Evolutionary conservation across 2,113 vertebrate genomes (phyloP).

Genomic region (Xenus cinereus): DNA sequence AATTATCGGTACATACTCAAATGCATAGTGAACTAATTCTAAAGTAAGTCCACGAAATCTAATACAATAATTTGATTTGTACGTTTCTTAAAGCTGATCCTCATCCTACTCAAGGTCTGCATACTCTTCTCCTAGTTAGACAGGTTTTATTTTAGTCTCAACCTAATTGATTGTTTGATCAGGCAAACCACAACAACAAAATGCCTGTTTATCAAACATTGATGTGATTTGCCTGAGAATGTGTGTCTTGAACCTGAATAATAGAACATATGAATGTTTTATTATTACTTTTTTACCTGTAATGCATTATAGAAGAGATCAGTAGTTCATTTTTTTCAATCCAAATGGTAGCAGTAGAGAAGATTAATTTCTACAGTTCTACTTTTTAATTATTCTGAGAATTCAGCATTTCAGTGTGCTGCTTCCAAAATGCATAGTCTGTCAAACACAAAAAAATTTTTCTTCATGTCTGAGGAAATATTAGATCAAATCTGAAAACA

Average conservation of each 20-base stretch:
- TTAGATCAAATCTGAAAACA: neutral
- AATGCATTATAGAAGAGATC: neutral
- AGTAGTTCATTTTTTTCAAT: neutral
- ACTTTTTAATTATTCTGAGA: neutral
- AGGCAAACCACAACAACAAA: neutral
- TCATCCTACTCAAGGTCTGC: neutral
- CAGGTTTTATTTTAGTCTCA: neutral
- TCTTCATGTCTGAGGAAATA: neutral
- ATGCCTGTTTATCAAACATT: neutral
- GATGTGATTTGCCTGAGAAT: neutral
- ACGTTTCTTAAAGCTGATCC: neutral
- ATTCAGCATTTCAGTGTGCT: neutral
- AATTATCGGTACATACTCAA: neutral
- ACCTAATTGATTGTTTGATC: neutral
- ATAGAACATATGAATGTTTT: neutral
- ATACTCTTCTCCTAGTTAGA: neutral
- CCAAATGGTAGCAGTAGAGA: neutral
- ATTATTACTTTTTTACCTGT: neutral
- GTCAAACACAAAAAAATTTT: neutral
- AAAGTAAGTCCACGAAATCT: neutral
- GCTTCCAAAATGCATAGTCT: neutral
- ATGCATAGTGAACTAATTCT: neutral
- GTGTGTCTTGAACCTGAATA: neutral
- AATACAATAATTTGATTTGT: neutral
- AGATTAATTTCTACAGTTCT: neutral